phyloP scores from a whole-genome alignment of 2,113 vertebrate genomes.

The Sarotherodon lohbergeri region DNA sequence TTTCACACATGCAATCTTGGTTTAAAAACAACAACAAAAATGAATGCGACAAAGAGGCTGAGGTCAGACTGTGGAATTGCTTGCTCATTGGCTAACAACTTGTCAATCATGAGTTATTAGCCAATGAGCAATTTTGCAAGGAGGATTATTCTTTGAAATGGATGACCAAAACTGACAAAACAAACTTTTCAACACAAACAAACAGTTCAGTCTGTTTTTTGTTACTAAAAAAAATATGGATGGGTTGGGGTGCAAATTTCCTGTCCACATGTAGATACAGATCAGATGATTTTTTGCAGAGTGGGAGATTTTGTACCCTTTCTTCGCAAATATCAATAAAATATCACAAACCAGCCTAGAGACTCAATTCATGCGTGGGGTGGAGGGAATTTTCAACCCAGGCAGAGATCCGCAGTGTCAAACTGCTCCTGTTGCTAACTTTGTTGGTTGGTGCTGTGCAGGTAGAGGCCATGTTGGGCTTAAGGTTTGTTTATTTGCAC shows the following conservation, averaged over 20 bases:
- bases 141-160: neutral
- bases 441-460: neutral
- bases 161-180: neutral
- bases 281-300: neutral
- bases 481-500: neutral
- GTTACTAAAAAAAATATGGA: neutral
- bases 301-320: neutral
- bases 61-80: neutral
- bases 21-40: neutral
- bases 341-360: neutral
- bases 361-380: neutral
- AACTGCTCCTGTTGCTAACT: neutral
- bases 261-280: neutral
- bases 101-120: neutral
- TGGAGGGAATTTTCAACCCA: neutral
- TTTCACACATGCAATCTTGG: neutral
- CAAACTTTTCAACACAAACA: neutral
- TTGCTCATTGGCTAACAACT: neutral
- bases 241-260: neutral
- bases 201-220: neutral
- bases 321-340: neutral
- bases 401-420: neutral
- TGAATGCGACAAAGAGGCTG: neutral
- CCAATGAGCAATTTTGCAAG: neutral
- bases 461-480: neutral